Evolutionary conservation across 2,113 vertebrate species (phyloP), one percentile per base, ranked within the genome.

Genomic region (Gorsachius goisagi): DNA sequence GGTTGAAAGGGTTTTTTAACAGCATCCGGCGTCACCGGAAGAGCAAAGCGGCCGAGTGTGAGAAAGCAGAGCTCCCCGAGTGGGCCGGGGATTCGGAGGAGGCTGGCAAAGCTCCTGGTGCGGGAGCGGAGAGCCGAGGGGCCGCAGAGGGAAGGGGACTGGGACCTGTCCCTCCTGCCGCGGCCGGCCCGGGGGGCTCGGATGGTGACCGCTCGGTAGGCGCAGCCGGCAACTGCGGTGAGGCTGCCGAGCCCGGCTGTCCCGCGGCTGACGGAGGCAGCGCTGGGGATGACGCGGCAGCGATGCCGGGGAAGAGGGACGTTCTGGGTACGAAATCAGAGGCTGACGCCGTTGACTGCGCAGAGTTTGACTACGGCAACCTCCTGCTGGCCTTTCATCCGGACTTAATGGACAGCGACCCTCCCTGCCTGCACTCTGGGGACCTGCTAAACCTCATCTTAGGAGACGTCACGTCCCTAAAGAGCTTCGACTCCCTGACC

Each of bases 401-500:
- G 0, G 98, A 98, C 44, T 84, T 78, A 9, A 9, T 41, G 37
- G 90, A 95, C 55, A 89, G 24, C 1, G 92, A 93, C 5, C 96
- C 96, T 28, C 95, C 97, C 7, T 97, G 95, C 69, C 95, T 97
- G 4, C 98, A 97, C 76, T 98, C 98, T 0, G 98, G 98, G 4
- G 99, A 99, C 84, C 99, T 98, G 49, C 95, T 99, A 14, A 99
- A 98, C 97, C 89, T 99, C 89, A 97, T 99, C 26, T 98, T 99
- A 86, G 99, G 98, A 28, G 99, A 99, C 3, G 99, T 99, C 15
- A 98, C 99, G 0, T 99, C 99, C 26, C 95, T 99, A 39, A 99
- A 99, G 97, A 99, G 99, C 96, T 99, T 99, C 4, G 99, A 99
- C 79, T 99, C 99, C 2, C 97, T 99, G 85, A 99, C 99, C 0